phyloP scores from a whole-genome alignment of 1,140 invertebrate species.

The Orussus abietinus region DNA sequence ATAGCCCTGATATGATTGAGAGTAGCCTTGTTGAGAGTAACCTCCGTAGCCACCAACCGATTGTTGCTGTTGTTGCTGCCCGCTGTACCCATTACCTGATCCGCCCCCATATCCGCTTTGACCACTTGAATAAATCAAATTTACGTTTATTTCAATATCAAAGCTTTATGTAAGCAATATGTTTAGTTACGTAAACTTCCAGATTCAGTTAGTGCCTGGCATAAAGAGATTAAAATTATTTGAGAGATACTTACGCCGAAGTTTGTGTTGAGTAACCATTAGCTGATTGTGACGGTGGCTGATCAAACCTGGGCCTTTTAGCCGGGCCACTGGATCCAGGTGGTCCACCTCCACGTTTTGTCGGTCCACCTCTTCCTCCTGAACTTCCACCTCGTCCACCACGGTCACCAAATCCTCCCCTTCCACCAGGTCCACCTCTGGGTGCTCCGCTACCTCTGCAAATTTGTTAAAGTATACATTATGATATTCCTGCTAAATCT shows the following conservation, averaged over 20 bases:
- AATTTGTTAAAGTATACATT: conserved; percentile 8
- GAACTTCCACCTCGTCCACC: conserved; percentile 30
- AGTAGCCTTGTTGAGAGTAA: conserved; percentile 44
- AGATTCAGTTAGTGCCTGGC: neutral
- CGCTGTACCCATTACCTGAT: conserved; percentile 39
- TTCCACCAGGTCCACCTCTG: conserved; percentile 36
- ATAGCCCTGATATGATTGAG: conserved; percentile 47
- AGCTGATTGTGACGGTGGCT: conserved; percentile 38
- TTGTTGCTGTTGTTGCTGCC: conserved; percentile 35
- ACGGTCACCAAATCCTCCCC: conserved; percentile 40
- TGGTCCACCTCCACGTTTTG: conserved; percentile 48
- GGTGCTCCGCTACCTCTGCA: conserved; percentile 36
- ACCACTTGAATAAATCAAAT: conserved; percentile 20
- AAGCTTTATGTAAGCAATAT: neutral
- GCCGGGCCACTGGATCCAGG: conserved; percentile 46
- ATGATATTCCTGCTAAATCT: neutral
- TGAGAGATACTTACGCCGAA: conserved; percentile 18
- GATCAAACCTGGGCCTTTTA: conserved; percentile 48
- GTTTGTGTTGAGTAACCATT: conserved; percentile 49
- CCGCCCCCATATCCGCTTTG: conserved; percentile 42
- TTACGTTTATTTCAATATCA: neutral
- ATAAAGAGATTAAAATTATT: neutral
- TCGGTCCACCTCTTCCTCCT: conserved; percentile 38
- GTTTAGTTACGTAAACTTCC: neutral
- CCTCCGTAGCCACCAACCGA: conserved; percentile 31